phyloP scores from a whole-genome alignment of 2,797 vertebrate genomes.

The Varecia variegata region DNA sequence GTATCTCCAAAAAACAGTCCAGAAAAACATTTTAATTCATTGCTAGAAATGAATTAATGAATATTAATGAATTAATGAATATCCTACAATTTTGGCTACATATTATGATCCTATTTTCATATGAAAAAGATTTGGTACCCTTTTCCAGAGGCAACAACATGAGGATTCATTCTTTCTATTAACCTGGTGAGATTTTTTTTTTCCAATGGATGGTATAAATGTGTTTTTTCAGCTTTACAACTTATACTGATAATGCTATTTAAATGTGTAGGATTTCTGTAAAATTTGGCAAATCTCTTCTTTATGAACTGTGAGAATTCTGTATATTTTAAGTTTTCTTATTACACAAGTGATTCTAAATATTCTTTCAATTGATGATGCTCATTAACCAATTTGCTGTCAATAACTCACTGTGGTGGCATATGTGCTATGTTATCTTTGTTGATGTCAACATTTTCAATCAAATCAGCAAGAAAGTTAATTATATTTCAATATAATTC shows the following conservation, averaged over 20 bases:
- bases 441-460: not conserved
- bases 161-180: not conserved
- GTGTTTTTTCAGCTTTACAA: not conserved
- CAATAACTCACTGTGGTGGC: not conserved
- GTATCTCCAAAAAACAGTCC: not conserved
- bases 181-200: not conserved
- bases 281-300: not conserved
- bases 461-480: not conserved
- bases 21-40: not conserved
- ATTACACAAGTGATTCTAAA: not conserved
- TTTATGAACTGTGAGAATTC: not conserved
- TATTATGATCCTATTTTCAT: not conserved
- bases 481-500: slow-evolving; percentile 6
- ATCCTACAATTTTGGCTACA: not conserved
- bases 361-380: not conserved
- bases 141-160: not conserved
- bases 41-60: not conserved
- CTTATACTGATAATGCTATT: not conserved
- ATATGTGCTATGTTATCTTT: not conserved
- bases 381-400: not conserved
- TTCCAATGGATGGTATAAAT: not conserved
- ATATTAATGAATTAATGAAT: not conserved
- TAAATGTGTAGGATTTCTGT: not conserved
- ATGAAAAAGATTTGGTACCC: not conserved
- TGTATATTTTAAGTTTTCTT: not conserved